These are phyloP conservation scores for Crypturellus tataupa DNA, from an alignment of 2,797 vertebrate genomes.

Conservation along the genomic window DNA sequence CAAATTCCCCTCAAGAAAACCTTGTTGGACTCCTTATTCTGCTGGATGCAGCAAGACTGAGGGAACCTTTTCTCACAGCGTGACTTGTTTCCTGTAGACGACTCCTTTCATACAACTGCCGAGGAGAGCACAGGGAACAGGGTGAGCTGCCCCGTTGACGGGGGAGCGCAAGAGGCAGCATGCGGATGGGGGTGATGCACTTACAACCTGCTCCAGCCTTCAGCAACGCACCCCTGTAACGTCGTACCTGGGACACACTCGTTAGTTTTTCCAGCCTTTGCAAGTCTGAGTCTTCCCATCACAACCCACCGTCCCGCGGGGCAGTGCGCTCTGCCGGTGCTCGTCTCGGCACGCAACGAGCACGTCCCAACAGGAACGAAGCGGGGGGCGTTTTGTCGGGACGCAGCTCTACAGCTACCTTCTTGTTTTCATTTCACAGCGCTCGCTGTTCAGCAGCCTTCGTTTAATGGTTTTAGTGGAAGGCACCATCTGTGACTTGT, in stretches of 20 bases:
- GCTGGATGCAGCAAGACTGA: background rate
- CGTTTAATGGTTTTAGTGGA: background rate
- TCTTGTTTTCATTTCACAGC: background rate
- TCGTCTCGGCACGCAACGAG: background rate
- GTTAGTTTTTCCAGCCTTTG: conserved; percentile 21
- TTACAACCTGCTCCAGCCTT: conserved; percentile 33
- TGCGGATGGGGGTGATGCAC: background rate
- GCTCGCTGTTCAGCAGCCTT: background rate
- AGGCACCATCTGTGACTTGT: background rate
- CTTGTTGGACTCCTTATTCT: background rate
- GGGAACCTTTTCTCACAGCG: rapidly evolving
- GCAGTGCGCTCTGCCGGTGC: conserved; percentile 29
- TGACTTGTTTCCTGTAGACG: background rate
- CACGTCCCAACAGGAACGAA: background rate
- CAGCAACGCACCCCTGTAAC: conserved; percentile 51
- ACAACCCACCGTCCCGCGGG: background rate
- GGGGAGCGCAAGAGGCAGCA: background rate
- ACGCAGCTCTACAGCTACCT: background rate
- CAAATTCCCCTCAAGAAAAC: rapidly evolving
- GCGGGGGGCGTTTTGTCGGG: background rate
- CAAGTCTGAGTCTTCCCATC: conserved; percentile 51
- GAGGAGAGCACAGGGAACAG: background rate
- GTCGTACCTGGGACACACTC: conserved; percentile 28
- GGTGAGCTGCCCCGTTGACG: background rate
- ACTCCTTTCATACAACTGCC: background rate